Base-by-base conservation (phyloP, 2,113 vertebrate genomes). In the Callaeas wilsoni region DNA sequence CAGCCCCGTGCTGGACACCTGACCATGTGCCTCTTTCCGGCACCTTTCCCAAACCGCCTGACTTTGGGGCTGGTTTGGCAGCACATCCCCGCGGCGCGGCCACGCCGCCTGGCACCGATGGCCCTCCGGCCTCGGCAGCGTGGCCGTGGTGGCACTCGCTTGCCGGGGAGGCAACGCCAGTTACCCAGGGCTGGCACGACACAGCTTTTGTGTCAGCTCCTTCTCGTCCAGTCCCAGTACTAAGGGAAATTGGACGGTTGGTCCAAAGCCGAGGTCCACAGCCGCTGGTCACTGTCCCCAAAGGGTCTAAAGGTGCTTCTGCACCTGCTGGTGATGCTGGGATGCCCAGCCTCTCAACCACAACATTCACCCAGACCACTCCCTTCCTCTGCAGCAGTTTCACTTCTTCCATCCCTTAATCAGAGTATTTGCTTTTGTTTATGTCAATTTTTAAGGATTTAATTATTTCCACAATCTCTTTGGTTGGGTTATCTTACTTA, bases 51-150 rank as follows among this genome's bases (percentile, higher is more conserved):
- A 8, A 0, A 7, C 6, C 1, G 11, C 53, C 77, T 4, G 23
- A 0, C 19, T 7, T 0, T 5, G 52, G 35, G 21, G 5, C 12
- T 16, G 4, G 23, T n/a, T 16, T 9, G 41, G 6, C 47, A 11
- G 19, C 8, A 6, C 0, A 0, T 4, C 19, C 71, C 42, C 1
- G 1, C 30, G 3, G 22, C 3, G 30, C 6, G 26, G 16, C 39
- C 63, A 15, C 56, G 1, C 4, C 0, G 0, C 2, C 6, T 1
- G 12, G 8, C 60, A 7, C 16, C 1, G 0, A 0, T 29, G 86
- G 4, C 46, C 41, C 12, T 5, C 47, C n/a, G 55, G 9, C 4
- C 60, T 3, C 2, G 4, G 47, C 59, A 5, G 16, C 0, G 4
- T 11, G 22, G 19, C 32, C 37, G 0, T 4, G 27, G 12, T 17